A percentile compares a stretch with the other conserved stretches of the same genome.
Conservation (phyloP, 2,888 invertebrate species). For the Pristionchus japonicus region DNA sequence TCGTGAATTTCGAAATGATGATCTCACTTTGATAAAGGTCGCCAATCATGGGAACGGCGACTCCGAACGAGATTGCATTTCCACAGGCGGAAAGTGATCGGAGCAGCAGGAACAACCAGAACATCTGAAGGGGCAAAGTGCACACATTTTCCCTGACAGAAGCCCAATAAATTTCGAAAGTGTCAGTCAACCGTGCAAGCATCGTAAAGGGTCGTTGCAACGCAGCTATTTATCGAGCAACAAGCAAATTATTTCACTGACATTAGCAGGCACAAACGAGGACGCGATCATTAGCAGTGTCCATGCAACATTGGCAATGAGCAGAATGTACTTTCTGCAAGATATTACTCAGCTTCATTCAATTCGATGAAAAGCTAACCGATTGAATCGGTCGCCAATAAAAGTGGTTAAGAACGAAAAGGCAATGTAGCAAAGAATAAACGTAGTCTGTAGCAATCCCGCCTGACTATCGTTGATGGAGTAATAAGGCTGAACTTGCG, state of each 20-base stretch:
- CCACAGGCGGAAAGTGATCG: conserved; percentile 26
- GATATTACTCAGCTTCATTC: not conserved
- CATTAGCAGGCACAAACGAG: not conserved
- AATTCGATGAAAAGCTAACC: not conserved
- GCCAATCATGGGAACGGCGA: conserved; percentile 33
- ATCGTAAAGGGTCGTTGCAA: no score
- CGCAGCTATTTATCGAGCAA: no score
- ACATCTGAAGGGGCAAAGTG: not conserved
- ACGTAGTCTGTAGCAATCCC: conserved; percentile 85
- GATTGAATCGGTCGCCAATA: conserved; percentile 17
- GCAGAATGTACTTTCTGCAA: not conserved
- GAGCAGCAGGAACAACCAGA: conserved; percentile 28
- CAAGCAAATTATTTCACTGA: no score
- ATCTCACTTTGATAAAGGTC: not conserved
- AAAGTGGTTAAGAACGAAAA: not conserved
- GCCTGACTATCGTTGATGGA: conserved; percentile 84
- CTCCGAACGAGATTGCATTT: conserved; percentile 19
- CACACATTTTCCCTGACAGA: not conserved
- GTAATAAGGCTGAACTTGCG: conserved; percentile 85
- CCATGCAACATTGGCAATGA: not conserved
- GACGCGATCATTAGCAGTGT: not conserved
- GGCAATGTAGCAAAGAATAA: not conserved
- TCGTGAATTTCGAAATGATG: no score
- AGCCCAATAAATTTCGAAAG: not conserved
- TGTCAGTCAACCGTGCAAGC: not conserved